Evolutionary conservation across 2,888 invertebrate species (phyloP), one percentile per base, ranked within the genome.

Genomic region (Nowickia ferox): DNA sequence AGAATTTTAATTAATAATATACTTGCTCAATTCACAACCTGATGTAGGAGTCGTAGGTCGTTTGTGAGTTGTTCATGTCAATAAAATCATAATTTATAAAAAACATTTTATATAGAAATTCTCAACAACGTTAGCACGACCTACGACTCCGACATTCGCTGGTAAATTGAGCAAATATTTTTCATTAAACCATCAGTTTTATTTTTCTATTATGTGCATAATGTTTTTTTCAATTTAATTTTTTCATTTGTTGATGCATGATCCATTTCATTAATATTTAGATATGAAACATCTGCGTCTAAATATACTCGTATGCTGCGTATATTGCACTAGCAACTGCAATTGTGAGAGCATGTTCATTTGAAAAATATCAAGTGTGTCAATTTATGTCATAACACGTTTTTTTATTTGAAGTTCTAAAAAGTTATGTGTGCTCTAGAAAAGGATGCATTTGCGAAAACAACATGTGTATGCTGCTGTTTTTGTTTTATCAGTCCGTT

Each of bases 401-500:
- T 30, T 48, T 48, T 6, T 48, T 48, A 48, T 48, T 48, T 48
- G 13, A 48, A 48, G 15, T 48, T 48, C n/a, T 6, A 48, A 48
- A 15, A 13, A 15, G 48, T 13, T 15, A 48, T 15, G 15, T 48
- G 6, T 48, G 48, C 48, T 8, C 13, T 48, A 48, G 48, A 1
- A 48, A n/a, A 48, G 3, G 13, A n/a, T n/a, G 3, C n/a, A n/a
- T 48, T n/a, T 48, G 9, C 13, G n/a, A 48, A 48, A n/a, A 48
- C 55, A 66, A 66, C 46, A 76, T 76, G 65, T 66, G 6, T 6
- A 30, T 30, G 30, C 5, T 6, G 5, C n/a, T n/a, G n/a, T n/a
- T 66, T 66, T 48, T 15, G 8, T n/a, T 44, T 71, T 63, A 17
- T 72, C 80, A 65, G 53, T 74, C 46, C 38, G 57, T n/a, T 65